Conservation (phyloP, 2,888 invertebrate genomes). For the Patella pellucida region DNA sequence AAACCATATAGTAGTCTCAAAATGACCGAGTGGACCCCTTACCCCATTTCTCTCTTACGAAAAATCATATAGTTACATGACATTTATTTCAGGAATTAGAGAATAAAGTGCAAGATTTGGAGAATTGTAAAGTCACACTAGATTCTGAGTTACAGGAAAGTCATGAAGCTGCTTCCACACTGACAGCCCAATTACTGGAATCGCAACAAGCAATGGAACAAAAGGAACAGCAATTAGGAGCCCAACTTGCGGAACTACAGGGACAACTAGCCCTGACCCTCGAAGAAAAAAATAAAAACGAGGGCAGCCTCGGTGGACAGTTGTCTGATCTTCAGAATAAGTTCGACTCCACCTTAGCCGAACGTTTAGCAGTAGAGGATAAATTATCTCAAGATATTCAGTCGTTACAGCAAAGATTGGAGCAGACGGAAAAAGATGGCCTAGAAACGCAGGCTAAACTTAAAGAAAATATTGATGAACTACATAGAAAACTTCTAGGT, state of each 20-base stretch:
- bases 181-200: constrained; percentile 28
- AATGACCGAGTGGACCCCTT: too few species aligned
- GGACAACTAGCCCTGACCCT: constrained; percentile 43
- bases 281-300: constrained; percentile 49
- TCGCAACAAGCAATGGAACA: constrained; percentile 17
- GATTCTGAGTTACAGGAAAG: constrained; percentile 44
- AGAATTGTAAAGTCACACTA: constrained; percentile 52
- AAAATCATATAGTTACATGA: not conserved
- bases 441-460: constrained; percentile 44
- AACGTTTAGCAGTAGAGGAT: constrained; percentile 1
- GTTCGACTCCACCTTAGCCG: constrained; percentile 27
- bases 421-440: constrained; percentile 42
- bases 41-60: not conserved
- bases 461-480: constrained; percentile 39
- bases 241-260: constrained; percentile 56
- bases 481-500: constrained; percentile 45
- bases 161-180: constrained; percentile 29
- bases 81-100: constrained; percentile 60
- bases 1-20: too few species aligned
- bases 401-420: constrained; percentile 14
- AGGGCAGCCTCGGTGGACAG: constrained; percentile 42
- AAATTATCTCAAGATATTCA: constrained; percentile 6
- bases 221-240: constrained; percentile 66
- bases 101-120: constrained; percentile 62
- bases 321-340: constrained; percentile 46